Conservation (phyloP, 2,113 vertebrate genomes). For the Plecturocebus donacophilus region DNA sequence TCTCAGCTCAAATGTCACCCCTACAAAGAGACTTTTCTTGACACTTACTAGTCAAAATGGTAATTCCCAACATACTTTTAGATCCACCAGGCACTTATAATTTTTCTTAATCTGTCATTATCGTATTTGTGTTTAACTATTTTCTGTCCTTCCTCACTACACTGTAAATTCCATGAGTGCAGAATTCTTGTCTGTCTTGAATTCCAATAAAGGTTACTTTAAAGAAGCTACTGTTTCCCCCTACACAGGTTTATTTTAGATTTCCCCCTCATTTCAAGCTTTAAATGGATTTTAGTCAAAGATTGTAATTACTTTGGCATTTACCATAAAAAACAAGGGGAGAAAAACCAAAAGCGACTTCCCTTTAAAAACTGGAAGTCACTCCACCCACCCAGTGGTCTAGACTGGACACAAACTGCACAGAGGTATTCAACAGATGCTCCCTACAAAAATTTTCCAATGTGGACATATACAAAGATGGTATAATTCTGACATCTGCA, state of each 20-base stretch:
- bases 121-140: not conserved
- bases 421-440: not conserved
- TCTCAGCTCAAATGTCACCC: not conserved
- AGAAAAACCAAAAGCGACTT: not conserved
- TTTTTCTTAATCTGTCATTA: not conserved
- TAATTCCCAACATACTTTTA: not conserved
- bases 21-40: not conserved
- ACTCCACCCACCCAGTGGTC: not conserved
- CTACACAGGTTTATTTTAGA: conserved; percentile 21
- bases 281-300: conserved; percentile 15
- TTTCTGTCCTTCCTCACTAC: not conserved
- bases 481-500: not conserved
- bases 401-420: not conserved
- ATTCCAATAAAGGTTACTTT: not conserved
- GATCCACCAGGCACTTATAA: not conserved
- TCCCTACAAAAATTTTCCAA: not conserved
- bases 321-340: not conserved
- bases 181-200: not conserved
- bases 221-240: not conserved
- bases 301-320: conserved; percentile 29
- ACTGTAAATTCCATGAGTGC: not conserved
- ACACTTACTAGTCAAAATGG: not conserved
- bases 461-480: not conserved
- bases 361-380: not conserved
- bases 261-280: not conserved